Base-by-base conservation (phyloP, 2,113 vertebrate genomes). In the Saccopteryx leptura region DNA sequence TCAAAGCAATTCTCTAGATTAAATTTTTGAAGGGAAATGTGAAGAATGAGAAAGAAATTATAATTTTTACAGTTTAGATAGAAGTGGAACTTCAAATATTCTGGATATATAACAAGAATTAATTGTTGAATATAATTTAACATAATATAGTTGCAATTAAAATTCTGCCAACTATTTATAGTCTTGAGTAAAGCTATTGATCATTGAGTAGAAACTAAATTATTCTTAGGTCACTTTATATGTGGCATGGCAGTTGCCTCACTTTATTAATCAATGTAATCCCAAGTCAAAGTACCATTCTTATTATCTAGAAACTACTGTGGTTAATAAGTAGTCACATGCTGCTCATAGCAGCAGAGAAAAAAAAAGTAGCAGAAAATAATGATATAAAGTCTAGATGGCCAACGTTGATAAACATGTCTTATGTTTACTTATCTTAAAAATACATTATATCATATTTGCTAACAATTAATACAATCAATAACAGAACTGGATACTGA, bases 81-180 rank as follows among this genome's bases (percentile, higher is more conserved):
- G 28, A 79, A 52, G 33, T 63, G 8, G 24, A 58, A 74, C 13
- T 48, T 86, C 31, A 52, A 60, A 19, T 83, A 26, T 63, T 92
- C 46, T 88, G 15, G 31, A 28, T 75, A 63, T 63, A 31, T 54
- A 79, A 71, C 9, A 81, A 54, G 9, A 87, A 93, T 79, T 79
- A 92, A 75, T 17, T 71, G 14, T 46, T 88, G 19, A 91, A 78
- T 79, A 39, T 60, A 74, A 56, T 69, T 93, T 68, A 90, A 68
- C 7, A 65, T 63, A 81, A 63, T 68, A 65, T 26, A 76, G 17
- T 46, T 78, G 17, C 52, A 96, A 69, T 94, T 90, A 92, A 92
- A 95, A 46, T 76, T 94, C 31, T 68, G 9, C 52, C 76, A 85
- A 56, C 3, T 85, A 66, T 71, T 90, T 93, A 72, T 6, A 10